phyloP scores from a whole-genome alignment of 2,888 invertebrate genomes.

The Amblyjoppa fuscipennis region DNA sequence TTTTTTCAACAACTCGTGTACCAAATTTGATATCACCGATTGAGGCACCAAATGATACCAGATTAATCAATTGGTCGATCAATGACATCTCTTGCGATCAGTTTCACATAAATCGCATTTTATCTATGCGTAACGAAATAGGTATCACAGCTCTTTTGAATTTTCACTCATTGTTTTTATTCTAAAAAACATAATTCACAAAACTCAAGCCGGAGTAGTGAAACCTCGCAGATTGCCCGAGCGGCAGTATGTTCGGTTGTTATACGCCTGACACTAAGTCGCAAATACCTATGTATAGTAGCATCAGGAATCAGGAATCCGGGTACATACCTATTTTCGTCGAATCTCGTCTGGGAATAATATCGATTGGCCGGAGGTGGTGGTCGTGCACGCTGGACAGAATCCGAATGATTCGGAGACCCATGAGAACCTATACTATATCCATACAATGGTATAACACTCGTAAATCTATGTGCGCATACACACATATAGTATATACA shows the following conservation, averaged over 20 bases:
- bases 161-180: too few species aligned
- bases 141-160: too few species aligned
- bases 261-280: background rate
- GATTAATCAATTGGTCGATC: too few species aligned
- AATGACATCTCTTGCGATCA: too few species aligned
- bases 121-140: too few species aligned
- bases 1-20: too few species aligned
- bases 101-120: too few species aligned
- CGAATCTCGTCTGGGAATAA: slow-evolving; percentile 59
- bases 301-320: slow-evolving; percentile 39
- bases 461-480: background rate
- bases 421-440: slow-evolving; percentile 39
- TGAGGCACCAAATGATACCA: too few species aligned
- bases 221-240: background rate
- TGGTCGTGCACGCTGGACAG: slow-evolving; percentile 39
- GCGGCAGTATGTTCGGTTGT: background rate
- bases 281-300: slow-evolving; percentile 4
- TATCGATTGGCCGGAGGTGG: slow-evolving; percentile 41
- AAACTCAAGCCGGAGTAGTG: background rate
- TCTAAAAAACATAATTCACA: background rate
- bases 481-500: background rate
- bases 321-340: slow-evolving; percentile 53
- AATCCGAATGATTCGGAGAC: slow-evolving; percentile 54
- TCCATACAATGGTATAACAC: slow-evolving; percentile 18
- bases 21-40: too few species aligned